A percentile compares a stretch with the other conserved stretches of the same genome.
Conservation (phyloP, 1,140 invertebrate species). For the Uloborus diversus region DNA sequence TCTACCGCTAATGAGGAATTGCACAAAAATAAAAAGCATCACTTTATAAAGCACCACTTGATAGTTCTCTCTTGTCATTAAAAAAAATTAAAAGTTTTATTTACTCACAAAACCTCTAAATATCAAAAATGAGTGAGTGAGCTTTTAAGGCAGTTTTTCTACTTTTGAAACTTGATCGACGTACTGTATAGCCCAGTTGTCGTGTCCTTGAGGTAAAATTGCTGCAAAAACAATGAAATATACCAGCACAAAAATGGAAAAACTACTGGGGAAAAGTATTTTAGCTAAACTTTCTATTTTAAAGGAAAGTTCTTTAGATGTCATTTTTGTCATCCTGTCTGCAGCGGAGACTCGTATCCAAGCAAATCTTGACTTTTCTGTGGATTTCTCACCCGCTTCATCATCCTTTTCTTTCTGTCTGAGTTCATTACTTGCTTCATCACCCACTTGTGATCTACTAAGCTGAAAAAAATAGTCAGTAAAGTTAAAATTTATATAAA, state of each 20-base stretch:
- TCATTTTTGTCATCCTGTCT: background rate
- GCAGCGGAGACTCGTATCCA: slow-evolving; percentile 8
- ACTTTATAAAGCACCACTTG: background rate
- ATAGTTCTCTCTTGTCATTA: no score
- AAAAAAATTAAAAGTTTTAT: background rate
- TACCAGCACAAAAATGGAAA: slow-evolving; percentile 30
- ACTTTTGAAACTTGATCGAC: no score
- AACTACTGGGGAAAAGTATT: slow-evolving; percentile 23
- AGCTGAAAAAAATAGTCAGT: no score
- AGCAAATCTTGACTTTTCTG: slow-evolving; percentile 18
- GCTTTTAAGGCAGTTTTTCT: no score
- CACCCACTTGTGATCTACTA: background rate
- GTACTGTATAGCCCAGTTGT: slow-evolving; percentile 45
- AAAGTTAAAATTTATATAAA: no score
- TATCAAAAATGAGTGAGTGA: no score
- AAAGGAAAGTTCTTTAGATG: slow-evolving; percentile 38
- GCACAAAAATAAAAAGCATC: background rate
- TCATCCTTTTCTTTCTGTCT: background rate
- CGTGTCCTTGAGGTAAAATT: slow-evolving; percentile 21
- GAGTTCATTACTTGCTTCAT: background rate
- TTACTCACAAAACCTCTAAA: background rate
- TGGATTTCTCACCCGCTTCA: slow-evolving; percentile 3
- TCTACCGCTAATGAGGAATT: no score
- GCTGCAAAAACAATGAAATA: slow-evolving; percentile 43
- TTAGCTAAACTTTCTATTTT: slow-evolving; percentile 44